Conservation (phyloP, 2,797 vertebrate genomes). For the Lateolabrax maculatus region DNA sequence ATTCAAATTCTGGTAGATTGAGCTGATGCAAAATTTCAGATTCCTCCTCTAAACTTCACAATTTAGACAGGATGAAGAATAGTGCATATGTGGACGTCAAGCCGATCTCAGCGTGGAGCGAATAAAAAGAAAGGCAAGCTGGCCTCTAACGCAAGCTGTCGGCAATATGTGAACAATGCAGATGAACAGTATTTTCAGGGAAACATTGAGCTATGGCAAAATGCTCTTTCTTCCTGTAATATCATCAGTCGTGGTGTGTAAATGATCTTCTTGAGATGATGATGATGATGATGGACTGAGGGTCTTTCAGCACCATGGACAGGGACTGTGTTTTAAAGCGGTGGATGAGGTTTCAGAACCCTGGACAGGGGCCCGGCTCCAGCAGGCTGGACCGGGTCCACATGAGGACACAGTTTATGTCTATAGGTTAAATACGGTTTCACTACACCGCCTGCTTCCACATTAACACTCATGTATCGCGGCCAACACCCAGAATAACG, state of each 20-base stretch:
- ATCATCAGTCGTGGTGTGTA: background rate
- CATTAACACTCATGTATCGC: background rate
- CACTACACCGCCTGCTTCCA: background rate
- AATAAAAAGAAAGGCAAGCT: background rate
- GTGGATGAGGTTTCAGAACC: background rate
- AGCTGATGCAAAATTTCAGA: background rate
- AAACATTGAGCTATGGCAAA: background rate
- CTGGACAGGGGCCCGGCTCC: too few relatives aligned
- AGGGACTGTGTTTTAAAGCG: background rate
- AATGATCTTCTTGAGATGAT: background rate
- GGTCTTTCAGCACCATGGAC: slow-evolving; percentile 31
- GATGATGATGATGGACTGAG: too few relatives aligned
- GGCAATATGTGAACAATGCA: background rate
- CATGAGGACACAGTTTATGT: background rate
- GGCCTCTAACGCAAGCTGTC: background rate
- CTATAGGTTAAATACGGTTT: slow-evolving; percentile 32
- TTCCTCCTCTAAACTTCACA: background rate
- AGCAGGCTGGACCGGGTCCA: slow-evolving; percentile 38
- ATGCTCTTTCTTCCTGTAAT: background rate
- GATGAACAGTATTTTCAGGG: background rate
- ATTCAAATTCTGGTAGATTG: background rate
- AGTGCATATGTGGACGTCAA: background rate
- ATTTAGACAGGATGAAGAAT: background rate
- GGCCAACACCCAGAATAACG: background rate
- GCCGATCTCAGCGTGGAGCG: background rate